phyloP scores from a whole-genome alignment of 2,113 vertebrate species.

The Herpetotheres cachinnans region DNA sequence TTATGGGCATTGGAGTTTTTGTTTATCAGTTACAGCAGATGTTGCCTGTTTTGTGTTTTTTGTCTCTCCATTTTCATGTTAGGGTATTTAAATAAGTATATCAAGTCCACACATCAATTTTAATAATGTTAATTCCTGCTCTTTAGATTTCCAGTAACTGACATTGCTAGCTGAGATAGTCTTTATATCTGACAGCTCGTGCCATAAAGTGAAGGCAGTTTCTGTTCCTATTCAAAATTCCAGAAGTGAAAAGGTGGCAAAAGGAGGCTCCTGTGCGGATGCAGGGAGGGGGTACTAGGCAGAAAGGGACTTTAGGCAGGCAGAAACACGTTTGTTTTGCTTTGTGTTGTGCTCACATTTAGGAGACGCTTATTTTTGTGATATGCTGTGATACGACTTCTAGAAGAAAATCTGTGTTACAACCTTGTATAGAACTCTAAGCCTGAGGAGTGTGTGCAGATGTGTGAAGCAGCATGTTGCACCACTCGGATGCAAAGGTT shows the following conservation, averaged over 20 bases:
- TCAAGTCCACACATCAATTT: background rate
- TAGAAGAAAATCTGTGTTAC: background rate
- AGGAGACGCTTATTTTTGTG: background rate
- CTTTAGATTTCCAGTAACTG: background rate
- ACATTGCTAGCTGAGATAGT: background rate
- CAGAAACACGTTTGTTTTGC: background rate
- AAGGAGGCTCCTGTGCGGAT: background rate
- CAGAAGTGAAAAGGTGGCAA: background rate
- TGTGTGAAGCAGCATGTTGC: rapidly evolving
- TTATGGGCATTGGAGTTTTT: background rate
- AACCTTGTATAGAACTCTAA: background rate
- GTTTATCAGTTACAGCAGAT: background rate
- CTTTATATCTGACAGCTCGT: background rate
- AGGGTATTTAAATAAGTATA: background rate
- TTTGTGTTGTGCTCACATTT: background rate
- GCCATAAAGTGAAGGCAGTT: background rate
- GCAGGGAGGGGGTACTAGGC: background rate
- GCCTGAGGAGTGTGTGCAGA: background rate
- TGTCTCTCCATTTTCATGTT: background rate
- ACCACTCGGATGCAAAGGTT: background rate
- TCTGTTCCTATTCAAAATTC: background rate
- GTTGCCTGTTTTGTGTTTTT: background rate
- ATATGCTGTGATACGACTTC: background rate
- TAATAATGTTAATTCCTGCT: background rate
- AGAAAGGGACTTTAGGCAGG: background rate